Evolutionary conservation across 2,113 vertebrate genomes (phyloP).

Genomic region (Gnathochromis pfefferi): DNA sequence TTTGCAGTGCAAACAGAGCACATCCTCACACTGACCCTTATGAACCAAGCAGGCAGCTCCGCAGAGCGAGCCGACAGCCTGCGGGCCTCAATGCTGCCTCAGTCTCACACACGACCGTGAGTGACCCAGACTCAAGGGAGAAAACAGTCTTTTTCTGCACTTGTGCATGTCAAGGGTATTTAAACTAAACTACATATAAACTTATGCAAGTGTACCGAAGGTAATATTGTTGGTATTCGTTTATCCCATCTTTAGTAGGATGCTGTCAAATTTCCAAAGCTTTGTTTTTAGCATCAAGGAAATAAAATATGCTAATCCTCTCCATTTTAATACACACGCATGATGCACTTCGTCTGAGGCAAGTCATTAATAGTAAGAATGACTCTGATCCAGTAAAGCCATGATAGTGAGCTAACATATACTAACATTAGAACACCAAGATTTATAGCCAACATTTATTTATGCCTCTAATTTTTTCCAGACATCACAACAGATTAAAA

Average conservation of each 20-base stretch:
- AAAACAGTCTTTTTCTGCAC: background rate
- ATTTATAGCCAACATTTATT: background rate
- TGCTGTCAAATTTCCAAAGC: background rate
- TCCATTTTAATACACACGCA: background rate
- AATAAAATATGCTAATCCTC: background rate
- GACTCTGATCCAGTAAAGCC: background rate
- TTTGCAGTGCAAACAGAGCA: slow-evolving; percentile 49
- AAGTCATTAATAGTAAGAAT: background rate
- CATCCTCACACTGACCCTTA: slow-evolving; percentile 56
- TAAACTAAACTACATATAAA: background rate
- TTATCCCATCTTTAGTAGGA: background rate
- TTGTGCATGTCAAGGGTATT: background rate
- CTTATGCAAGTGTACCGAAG: background rate
- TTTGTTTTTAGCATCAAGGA: background rate
- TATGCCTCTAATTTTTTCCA: background rate
- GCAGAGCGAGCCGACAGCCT: background rate
- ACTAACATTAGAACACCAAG: background rate
- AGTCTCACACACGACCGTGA: slow-evolving; percentile 37
- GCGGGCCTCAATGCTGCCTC: slow-evolving; percentile 37
- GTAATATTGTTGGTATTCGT: background rate
- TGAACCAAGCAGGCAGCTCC: slow-evolving; percentile 14
- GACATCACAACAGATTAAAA: background rate
- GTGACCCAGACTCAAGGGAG: background rate
- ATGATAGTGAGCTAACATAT: background rate
- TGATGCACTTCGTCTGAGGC: background rate